Evolutionary conservation across 1,140 invertebrate species (phyloP), one percentile per base, ranked within the genome.

Genomic region (Zaprionus lachaisei): DNA sequence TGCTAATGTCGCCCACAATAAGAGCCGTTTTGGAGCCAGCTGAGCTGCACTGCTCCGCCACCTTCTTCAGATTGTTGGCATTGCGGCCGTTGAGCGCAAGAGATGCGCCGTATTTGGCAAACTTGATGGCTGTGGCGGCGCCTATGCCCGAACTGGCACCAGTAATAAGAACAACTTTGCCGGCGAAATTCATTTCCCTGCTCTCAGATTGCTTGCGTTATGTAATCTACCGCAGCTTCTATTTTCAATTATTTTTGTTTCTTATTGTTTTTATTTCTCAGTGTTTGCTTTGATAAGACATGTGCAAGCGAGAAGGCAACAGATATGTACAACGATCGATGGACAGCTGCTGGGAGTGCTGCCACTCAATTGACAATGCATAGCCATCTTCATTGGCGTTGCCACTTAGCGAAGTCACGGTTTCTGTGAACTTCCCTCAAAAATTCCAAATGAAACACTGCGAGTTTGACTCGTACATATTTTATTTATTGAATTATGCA

Each of bases 81-180:
- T 98, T 97, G 55, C 97, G 94, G 34, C 97, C 97, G 15, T 95
- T 96, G 5, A 98, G 75, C 0, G 94, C 94, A 54, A 97, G 83
- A 49, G 92, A 94, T 2, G 96, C 97, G 14, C 96, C 97, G 37
- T 96, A 92, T 72, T 95, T 94, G 15, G 97, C 95, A 58, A 99
- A 95, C 70, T 96, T 94, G 24, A 97, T 91, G 1, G 97, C 97
- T n/a, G 96, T 96, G 9, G 96, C 96, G 54, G 96, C 95, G 17
- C 97, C 97, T 72, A 98, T 98, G 2, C 98, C 98, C 22, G 97
- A 97, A 92, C 97, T 97, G 0, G 97, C 97, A 63, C 97, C 97
- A 2, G 96, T 96, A 79, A 96, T 95, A 37, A 96, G 79, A 4
- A 96, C 94, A 22, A 96, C 95, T 94, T 96, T 96, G 34, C 94